These are phyloP conservation scores for Lutraria lutraria DNA, from an alignment of 2,888 invertebrate species.

Conservation along the genomic window DNA sequence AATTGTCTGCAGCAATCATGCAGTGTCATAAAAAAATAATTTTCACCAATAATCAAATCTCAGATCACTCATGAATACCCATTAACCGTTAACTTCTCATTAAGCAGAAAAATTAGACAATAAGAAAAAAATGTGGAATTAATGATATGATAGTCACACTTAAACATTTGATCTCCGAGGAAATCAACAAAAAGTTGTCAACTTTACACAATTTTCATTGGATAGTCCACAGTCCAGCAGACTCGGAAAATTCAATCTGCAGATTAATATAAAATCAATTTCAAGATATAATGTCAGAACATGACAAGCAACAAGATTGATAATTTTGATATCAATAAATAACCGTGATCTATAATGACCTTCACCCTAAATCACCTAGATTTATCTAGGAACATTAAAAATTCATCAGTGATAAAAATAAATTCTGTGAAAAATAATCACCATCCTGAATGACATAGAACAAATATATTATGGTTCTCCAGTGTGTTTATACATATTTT, in stretches of 20 bases:
- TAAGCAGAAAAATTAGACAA: constrained; percentile 21
- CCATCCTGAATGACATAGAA: background rate
- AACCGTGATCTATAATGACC: background rate
- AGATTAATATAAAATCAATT: background rate
- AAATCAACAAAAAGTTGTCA: constrained; percentile 24
- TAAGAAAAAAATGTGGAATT: constrained; percentile 24
- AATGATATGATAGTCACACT: constrained; percentile 32
- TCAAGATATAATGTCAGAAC: background rate
- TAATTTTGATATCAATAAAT: constrained; percentile 5
- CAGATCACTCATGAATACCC: constrained; percentile 8
- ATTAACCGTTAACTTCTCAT: constrained; percentile 4
- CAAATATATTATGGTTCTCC: background rate
- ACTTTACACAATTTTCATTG: background rate
- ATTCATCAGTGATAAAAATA: background rate
- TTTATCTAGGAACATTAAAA: background rate
- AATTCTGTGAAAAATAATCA: background rate
- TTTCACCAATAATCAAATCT: background rate
- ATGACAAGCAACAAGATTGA: background rate
- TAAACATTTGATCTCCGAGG: constrained; percentile 38
- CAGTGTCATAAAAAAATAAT: background rate
- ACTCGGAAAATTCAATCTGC: background rate
- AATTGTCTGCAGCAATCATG: background rate
- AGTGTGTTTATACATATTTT: too few relatives aligned
- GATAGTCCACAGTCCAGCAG: background rate
- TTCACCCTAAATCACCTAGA: background rate